Evolutionary conservation across 2,888 invertebrate genomes (phyloP).

Genomic region (Volucella zonaria): DNA sequence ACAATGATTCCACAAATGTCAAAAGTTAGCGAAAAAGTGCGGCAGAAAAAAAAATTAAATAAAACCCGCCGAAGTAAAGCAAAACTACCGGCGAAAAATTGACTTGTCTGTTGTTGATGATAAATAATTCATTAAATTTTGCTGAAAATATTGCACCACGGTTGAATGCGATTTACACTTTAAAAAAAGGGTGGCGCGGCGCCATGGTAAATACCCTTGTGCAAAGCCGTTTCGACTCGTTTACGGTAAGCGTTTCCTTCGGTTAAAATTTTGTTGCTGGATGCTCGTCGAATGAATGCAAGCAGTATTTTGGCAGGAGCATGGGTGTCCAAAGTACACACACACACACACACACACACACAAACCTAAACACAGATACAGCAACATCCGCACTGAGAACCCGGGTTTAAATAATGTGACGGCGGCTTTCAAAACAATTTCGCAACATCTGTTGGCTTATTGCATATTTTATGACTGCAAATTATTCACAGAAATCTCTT

Average conservation of each 20-base stretch:
- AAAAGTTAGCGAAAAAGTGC: constrained; percentile 67
- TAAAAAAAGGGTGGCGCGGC: constrained; percentile 47
- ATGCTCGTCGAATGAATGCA: background rate
- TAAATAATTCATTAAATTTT: constrained; percentile 68
- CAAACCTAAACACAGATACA: background rate
- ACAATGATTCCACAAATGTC: constrained; percentile 50
- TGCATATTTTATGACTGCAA: constrained; percentile 83
- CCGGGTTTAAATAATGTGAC: constrained; percentile 81
- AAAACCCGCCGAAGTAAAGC: constrained; percentile 8
- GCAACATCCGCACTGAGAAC: constrained; percentile 10
- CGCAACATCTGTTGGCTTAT: constrained; percentile 83
- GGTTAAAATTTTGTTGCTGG: constrained; percentile 9
- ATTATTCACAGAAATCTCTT: constrained; percentile 82
- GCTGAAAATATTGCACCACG: constrained; percentile 69
- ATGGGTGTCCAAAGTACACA: constrained; percentile 5
- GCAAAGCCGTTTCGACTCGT: constrained; percentile 31
- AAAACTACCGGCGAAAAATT: constrained; percentile 61
- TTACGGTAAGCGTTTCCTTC: constrained; percentile 12
- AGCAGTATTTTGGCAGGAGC: constrained; percentile 53
- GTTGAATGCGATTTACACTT: constrained; percentile 62
- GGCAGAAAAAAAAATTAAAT: constrained; percentile 7
- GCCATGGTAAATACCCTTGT: constrained; percentile 15
- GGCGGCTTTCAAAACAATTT: constrained; percentile 83
- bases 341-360: constrained; percentile 33
- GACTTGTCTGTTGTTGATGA: constrained; percentile 71